A percentile compares a stretch with the other conserved stretches of the same genome.
These are phyloP conservation scores for Lycocorax pyrrhopterus DNA, from an alignment of 2,113 vertebrate species.

Conservation along the genomic window DNA sequence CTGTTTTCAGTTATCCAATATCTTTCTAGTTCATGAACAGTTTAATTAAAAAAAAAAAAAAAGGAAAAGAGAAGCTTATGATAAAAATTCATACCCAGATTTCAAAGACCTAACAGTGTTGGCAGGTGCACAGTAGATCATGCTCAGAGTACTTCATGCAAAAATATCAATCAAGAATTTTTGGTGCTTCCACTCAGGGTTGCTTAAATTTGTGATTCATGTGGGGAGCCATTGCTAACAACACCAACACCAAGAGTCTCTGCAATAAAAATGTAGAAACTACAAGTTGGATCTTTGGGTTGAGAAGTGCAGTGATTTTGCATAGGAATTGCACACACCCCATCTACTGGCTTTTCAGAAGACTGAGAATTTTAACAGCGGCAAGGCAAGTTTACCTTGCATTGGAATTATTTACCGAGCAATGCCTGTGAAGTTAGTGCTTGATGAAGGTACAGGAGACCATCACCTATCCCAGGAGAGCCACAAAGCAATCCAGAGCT, in stretches of 20 bases:
- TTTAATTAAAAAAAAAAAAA: background rate
- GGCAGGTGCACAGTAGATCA: background rate
- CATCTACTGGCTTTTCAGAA: slow-evolving; percentile 52
- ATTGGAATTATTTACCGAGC: background rate
- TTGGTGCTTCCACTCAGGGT: background rate
- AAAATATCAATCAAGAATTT: background rate
- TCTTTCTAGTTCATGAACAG: background rate
- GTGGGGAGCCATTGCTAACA: background rate
- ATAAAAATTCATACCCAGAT: background rate
- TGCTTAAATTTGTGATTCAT: background rate
- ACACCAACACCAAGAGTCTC: background rate
- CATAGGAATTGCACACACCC: slow-evolving; percentile 36
- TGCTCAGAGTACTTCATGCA: background rate
- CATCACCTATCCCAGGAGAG: background rate
- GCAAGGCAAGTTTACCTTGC: background rate
- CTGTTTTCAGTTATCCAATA: background rate
- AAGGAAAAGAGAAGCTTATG: background rate
- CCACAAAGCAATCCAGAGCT: background rate
- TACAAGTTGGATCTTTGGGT: background rate
- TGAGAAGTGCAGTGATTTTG: background rate
- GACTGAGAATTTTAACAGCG: background rate
- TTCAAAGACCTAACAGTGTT: background rate
- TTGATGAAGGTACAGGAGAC: background rate
- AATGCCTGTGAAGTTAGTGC: background rate
- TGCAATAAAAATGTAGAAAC: background rate